These are phyloP conservation scores for Scylla paramamosain DNA, from an alignment of 1,140 invertebrate species.

Conservation along the genomic window DNA sequence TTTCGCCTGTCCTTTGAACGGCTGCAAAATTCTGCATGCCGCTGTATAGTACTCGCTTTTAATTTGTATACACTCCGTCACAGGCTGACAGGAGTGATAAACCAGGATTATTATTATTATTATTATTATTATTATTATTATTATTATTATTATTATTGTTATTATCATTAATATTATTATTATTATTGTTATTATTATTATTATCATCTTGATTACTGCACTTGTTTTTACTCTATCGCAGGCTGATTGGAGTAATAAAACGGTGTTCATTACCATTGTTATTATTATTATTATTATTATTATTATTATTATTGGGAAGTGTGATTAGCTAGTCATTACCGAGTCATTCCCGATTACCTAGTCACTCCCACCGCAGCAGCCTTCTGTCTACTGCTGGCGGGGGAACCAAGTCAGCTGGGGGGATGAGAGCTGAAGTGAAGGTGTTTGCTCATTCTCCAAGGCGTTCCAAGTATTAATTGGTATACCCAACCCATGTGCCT, in stretches of 20 bases:
- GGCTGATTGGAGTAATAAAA: too few relatives aligned
- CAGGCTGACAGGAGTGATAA: not conserved
- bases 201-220: not conserved
- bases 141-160: slow-evolving; percentile 37
- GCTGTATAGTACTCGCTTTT: too few relatives aligned
- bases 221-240: too few relatives aligned
- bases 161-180: slow-evolving; percentile 19
- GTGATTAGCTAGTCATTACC: too few relatives aligned
- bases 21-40: not conserved
- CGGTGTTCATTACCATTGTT: too few relatives aligned
- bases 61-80: too few relatives aligned
- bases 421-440: not conserved
- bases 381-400: not conserved
- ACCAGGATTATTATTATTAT: not conserved
- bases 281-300: too few relatives aligned
- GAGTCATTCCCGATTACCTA: too few relatives aligned
- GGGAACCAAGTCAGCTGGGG: not conserved
- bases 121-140: not conserved
- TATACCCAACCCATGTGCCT: slow-evolving; percentile 50
- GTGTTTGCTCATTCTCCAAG: not conserved
- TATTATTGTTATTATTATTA: slow-evolving; percentile 47
- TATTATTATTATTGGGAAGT: too few relatives aligned
- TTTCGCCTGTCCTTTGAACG: not conserved
- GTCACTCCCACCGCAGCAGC: too few relatives aligned
- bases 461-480: slow-evolving; percentile 35